Percentiles rank a stretch among this genome's conserved stretches.
Conservation (phyloP, 1,140 invertebrate species). For the Gonatopus flavifemur region DNA sequence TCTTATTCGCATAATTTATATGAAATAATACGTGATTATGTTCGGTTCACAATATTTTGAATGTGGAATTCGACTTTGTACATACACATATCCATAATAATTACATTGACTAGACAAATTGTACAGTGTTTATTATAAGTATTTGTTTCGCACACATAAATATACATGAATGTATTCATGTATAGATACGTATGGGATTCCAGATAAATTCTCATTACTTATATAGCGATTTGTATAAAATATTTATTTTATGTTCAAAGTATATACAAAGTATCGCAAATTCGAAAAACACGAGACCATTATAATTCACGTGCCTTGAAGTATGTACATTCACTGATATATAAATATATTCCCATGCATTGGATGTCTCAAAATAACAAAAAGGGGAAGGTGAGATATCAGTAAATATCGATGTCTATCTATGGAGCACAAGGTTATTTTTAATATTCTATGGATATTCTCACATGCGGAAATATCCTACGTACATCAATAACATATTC, state of each 20-base stretch:
- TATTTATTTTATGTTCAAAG: constrained; percentile 42
- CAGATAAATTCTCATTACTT: no score
- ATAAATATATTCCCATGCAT: no score
- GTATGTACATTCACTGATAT: no score
- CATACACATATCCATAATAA: constrained; percentile 29
- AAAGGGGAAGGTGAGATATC: no score
- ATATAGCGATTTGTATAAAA: constrained; percentile 57
- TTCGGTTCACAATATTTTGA: constrained; percentile 42
- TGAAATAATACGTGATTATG: no score
- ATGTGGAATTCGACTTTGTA: constrained; percentile 3
- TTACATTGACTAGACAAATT: constrained; percentile 37
- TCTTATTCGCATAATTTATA: no score
- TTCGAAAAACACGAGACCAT: constrained; percentile 22
- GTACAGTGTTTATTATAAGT: constrained; percentile 28
- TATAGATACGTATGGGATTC: constrained; percentile 8
- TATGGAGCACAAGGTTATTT: no score
- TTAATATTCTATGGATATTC: no score
- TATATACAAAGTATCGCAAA: constrained; percentile 46
- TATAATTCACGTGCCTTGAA: constrained; percentile 19
- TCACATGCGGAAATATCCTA: no score
- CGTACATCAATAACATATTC: no score
- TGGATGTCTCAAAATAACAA: no score
- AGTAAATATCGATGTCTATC: no score
- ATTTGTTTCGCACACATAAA: not conserved
- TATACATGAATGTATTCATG: not conserved